Conservation (phyloP, 23 tunicate species). For the Ascidia mentula region DNA sequence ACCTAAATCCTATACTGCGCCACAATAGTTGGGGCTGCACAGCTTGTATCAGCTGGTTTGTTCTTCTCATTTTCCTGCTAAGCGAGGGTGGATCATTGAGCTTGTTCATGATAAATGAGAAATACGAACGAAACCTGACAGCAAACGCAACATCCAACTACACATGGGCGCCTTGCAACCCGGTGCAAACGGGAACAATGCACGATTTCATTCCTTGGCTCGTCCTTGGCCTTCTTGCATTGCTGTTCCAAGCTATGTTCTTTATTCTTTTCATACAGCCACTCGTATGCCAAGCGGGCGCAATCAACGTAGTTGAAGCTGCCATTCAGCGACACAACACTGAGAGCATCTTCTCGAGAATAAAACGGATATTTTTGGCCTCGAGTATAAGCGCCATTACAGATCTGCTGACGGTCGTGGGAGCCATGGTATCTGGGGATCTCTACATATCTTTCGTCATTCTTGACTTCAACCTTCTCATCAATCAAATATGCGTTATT, state of each 20-base stretch:
- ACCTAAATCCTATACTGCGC: slow-evolving; percentile 18
- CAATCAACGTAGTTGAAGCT: neutral
- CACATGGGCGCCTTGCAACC: neutral
- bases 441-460: neutral
- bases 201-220: slow-evolving; percentile 10
- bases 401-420: slow-evolving; percentile 6
- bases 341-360: neutral
- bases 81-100: neutral
- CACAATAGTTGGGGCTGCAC: neutral
- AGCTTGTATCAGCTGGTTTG: neutral
- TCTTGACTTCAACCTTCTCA: slow-evolving; percentile 24
- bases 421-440: slow-evolving; percentile 9
- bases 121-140: neutral
- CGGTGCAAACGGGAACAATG: neutral
- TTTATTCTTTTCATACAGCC: slow-evolving; percentile 2
- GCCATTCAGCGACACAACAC: neutral
- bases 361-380: slow-evolving; percentile 12
- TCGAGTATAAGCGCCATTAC: neutral
- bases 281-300: neutral
- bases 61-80: neutral
- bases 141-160: neutral
- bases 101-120: slow-evolving; percentile 12
- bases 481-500: slow-evolving; percentile 9
- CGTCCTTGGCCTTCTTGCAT: neutral
- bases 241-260: slow-evolving; percentile 12